Evolutionary conservation across 2,888 invertebrate species (phyloP).

Genomic region (Nezara viridula): DNA sequence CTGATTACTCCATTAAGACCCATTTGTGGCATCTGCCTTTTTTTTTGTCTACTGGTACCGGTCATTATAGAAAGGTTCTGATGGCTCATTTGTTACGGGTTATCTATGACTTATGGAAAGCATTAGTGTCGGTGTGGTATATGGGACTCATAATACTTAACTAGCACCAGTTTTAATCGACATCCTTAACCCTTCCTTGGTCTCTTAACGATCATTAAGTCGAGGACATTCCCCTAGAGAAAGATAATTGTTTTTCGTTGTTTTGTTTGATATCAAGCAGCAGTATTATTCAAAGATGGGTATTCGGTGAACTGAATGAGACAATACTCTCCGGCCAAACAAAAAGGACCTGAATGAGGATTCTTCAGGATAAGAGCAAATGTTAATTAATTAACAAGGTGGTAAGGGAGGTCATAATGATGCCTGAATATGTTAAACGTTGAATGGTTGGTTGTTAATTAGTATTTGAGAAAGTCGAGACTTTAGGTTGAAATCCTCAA

Average conservation of each 20-base stretch:
- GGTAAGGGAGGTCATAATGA: too few species aligned
- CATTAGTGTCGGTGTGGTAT: background rate
- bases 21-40: background rate
- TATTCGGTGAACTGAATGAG: background rate
- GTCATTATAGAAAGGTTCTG: background rate
- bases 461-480: too few species aligned
- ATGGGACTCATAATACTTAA: conserved; percentile 7
- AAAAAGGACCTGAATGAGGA: background rate
- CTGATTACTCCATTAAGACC: background rate
- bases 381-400: too few species aligned
- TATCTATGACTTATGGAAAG: conserved; percentile 16
- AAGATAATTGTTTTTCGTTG: background rate
- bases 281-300: background rate
- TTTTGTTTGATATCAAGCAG: background rate
- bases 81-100: conserved; percentile 5
- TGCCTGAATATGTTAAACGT: too few species aligned
- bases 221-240: background rate
- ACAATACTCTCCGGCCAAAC: background rate
- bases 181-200: background rate
- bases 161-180: conserved; percentile 4
- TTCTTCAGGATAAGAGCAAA: background rate
- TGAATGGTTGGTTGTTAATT: too few species aligned
- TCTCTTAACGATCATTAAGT: background rate
- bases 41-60: background rate
- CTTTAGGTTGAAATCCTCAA: too few species aligned